A percentile compares a stretch with the other conserved stretches of the same genome.
phyloP scores from a whole-genome alignment of 2,797 vertebrate genomes.

The Lithobates sylvaticus region DNA sequence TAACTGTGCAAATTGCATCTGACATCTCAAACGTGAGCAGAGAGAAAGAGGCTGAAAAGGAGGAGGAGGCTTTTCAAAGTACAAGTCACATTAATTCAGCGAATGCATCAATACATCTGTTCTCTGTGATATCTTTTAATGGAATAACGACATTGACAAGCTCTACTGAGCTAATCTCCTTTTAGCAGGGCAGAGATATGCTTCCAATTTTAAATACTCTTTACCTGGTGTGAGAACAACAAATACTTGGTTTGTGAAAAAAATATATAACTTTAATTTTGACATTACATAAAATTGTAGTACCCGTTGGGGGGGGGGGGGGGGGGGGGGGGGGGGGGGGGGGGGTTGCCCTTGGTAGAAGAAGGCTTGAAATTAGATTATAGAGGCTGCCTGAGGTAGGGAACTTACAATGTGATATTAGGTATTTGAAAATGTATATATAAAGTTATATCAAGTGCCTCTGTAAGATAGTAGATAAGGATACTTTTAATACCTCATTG shows the following conservation, averaged over 20 bases:
- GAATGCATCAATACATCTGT: slow-evolving; percentile 58
- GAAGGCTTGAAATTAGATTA: slow-evolving; percentile 5
- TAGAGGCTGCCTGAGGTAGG: neutral
- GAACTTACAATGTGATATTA: neutral
- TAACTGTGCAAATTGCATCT: slow-evolving; percentile 48
- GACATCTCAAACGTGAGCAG: slow-evolving; percentile 53
- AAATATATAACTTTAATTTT: slow-evolving; percentile 1
- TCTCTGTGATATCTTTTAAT: slow-evolving; percentile 55
- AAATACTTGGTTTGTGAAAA: slow-evolving; percentile 6
- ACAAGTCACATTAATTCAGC: slow-evolving; percentile 52
- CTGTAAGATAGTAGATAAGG: neutral
- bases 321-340: neutral
- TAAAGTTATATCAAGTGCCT: slow-evolving; percentile 3
- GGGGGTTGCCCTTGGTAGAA: neutral
- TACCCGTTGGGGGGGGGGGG: neutral
- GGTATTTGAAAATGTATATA: neutral
- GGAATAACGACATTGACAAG: slow-evolving; percentile 57
- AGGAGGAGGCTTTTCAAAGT: slow-evolving; percentile 43
- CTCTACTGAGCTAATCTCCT: slow-evolving; percentile 47
- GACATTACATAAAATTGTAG: slow-evolving; percentile 5
- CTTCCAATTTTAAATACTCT: slow-evolving; percentile 43
- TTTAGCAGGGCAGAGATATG: slow-evolving; percentile 43
- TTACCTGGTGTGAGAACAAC: slow-evolving; percentile 32
- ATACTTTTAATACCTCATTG: neutral
- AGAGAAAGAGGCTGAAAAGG: slow-evolving; percentile 9